Conservation (phyloP, 2,113 vertebrate species). For the Leptodactylus fuscus region DNA sequence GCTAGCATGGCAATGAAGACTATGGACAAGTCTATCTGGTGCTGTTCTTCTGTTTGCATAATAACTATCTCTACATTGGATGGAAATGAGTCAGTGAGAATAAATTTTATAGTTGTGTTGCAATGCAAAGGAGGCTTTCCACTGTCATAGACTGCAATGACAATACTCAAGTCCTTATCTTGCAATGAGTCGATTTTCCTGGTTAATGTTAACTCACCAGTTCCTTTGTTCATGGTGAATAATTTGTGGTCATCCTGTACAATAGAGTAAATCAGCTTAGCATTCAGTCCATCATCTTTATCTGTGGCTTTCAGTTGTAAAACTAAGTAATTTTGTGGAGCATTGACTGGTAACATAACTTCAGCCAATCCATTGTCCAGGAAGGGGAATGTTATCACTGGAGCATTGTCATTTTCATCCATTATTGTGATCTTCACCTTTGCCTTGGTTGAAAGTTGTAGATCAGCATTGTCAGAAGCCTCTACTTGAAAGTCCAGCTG, state of each 20-base stretch:
- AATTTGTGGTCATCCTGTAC: slow-evolving; percentile 66
- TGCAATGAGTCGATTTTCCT: slow-evolving; percentile 55
- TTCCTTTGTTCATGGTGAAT: slow-evolving; percentile 68
- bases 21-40: slow-evolving; percentile 63
- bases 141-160: slow-evolving; percentile 65
- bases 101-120: slow-evolving; percentile 64
- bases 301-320: slow-evolving; percentile 68
- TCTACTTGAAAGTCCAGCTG: slow-evolving; percentile 70
- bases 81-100: slow-evolving; percentile 68
- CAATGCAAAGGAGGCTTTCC: slow-evolving; percentile 63
- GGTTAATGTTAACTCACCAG: slow-evolving; percentile 70
- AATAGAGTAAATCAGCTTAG: slow-evolving; percentile 67
- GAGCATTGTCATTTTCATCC: slow-evolving; percentile 75
- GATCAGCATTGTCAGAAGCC: slow-evolving; percentile 70
- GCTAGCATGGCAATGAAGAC: slow-evolving; percentile 70
- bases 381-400: slow-evolving; percentile 67
- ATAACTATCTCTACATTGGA: slow-evolving; percentile 70
- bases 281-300: slow-evolving; percentile 68
- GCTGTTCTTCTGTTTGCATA: slow-evolving; percentile 62
- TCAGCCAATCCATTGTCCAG: slow-evolving; percentile 69
- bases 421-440: slow-evolving; percentile 68
- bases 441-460: slow-evolving; percentile 63
- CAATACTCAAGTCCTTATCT: not conserved
- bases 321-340: slow-evolving; percentile 68
- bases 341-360: slow-evolving; percentile 66